Conservation (phyloP, 1,140 invertebrate genomes). For the Polypedilum pembai region DNA sequence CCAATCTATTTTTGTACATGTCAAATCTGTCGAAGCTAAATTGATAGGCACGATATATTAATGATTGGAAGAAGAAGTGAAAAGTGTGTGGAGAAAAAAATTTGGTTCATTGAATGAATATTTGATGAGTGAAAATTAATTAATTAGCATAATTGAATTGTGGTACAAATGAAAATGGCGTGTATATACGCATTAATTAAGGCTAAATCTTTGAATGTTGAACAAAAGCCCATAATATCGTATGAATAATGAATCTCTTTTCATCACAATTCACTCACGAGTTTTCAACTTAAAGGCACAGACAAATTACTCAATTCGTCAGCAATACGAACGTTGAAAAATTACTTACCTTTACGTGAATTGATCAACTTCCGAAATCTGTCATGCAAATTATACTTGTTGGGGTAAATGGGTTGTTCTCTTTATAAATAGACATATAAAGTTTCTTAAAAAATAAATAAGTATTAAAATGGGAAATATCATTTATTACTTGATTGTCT, state of each 20-base stretch:
- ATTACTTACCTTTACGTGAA: too few relatives aligned
- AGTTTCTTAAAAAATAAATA: too few relatives aligned
- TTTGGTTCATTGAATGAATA: not conserved
- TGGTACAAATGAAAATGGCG: not conserved
- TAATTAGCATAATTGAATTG: not conserved
- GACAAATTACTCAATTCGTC: not conserved
- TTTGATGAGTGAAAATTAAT: slow-evolving; percentile 8
- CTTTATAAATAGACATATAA: too few relatives aligned
- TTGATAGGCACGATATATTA: too few relatives aligned
- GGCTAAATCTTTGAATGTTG: not conserved
- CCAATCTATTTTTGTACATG: too few relatives aligned
- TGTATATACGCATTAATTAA: not conserved
- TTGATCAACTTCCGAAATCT: not conserved
- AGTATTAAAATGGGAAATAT: too few relatives aligned
- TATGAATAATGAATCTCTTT: too few relatives aligned
- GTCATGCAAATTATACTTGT: not conserved
- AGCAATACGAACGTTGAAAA: not conserved
- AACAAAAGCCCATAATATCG: not conserved
- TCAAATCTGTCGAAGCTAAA: too few relatives aligned
- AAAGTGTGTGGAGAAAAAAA: too few relatives aligned
- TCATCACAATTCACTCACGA: too few relatives aligned
- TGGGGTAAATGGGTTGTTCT: not conserved
- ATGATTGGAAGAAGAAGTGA: too few relatives aligned
- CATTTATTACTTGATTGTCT: too few relatives aligned
- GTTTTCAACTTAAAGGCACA: not conserved